phyloP scores from a whole-genome alignment of 2,888 invertebrate genomes.

The Pandemis corylana region DNA sequence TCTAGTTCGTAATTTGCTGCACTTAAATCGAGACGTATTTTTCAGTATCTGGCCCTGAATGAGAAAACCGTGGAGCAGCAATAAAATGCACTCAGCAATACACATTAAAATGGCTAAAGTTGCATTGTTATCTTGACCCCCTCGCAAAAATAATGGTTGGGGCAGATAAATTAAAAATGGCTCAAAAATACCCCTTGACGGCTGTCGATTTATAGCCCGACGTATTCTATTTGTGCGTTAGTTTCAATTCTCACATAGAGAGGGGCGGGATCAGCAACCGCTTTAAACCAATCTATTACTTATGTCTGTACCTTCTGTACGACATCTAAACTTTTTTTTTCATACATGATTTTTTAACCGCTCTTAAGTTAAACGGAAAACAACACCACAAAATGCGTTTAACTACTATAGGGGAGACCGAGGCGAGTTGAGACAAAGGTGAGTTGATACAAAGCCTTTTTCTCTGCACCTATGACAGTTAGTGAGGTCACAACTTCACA shows the following conservation, averaged over 20 bases:
- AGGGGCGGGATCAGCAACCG: slow-evolving; percentile 52
- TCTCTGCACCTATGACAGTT: too few species aligned
- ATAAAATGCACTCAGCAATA: slow-evolving; percentile 75
- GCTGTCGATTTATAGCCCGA: slow-evolving; percentile 61
- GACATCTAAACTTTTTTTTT: too few species aligned
- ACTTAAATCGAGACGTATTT: background rate
- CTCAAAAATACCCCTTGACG: slow-evolving; percentile 82
- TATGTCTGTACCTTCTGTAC: background rate
- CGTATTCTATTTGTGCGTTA: slow-evolving; percentile 49
- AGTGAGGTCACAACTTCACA: too few species aligned
- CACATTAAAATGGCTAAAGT: slow-evolving; percentile 61
- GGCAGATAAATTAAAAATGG: slow-evolving; percentile 84
- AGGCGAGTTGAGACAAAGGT: too few species aligned
- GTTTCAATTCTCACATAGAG: slow-evolving; percentile 52
- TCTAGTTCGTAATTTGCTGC: too few species aligned
- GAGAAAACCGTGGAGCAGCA: slow-evolving; percentile 50
- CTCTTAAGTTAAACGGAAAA: too few species aligned
- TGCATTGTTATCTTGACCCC: slow-evolving; percentile 78
- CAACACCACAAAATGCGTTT: too few species aligned
- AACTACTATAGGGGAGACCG: too few species aligned
- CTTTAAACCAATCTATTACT: slow-evolving; percentile 26
- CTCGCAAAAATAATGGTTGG: slow-evolving; percentile 78
- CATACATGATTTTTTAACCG: too few species aligned
- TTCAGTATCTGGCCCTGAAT: background rate
- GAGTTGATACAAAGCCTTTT: too few species aligned